Conservation (phyloP, 2,797 vertebrate genomes). For the Phoeniculus purpureus region DNA sequence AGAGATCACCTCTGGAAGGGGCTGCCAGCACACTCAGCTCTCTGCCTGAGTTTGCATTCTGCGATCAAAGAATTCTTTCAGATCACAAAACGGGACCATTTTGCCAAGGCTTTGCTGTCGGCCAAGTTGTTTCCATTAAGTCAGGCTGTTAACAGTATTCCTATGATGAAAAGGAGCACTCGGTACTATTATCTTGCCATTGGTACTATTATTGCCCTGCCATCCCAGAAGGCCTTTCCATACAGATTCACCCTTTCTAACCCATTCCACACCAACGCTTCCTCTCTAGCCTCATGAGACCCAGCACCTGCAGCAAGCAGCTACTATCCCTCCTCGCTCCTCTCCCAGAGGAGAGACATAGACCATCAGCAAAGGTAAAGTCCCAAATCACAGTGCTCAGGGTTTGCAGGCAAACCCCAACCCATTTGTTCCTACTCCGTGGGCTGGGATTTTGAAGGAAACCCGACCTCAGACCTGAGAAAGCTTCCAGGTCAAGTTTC, state of each 20-base stretch:
- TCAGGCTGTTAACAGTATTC: neutral
- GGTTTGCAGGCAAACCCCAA: neutral
- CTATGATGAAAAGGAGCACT: neutral
- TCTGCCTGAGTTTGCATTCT: accelerated
- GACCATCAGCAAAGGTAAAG: neutral
- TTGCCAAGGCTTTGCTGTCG: neutral
- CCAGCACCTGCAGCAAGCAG: neutral
- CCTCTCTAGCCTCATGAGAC: neutral
- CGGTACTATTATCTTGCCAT: neutral
- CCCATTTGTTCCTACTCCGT: neutral
- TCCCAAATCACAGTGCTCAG: accelerated
- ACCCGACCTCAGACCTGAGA: slow-evolving; percentile 3
- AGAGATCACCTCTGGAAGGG: neutral
- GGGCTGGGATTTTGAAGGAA: slow-evolving; percentile 31
- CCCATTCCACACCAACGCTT: accelerated
- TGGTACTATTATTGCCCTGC: neutral
- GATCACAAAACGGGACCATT: neutral
- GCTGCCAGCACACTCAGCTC: neutral
- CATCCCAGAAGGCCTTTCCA: neutral
- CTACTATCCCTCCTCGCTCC: neutral
- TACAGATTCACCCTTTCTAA: neutral
- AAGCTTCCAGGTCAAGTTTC: slow-evolving; percentile 56
- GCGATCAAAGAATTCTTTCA: neutral
- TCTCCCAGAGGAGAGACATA: neutral
- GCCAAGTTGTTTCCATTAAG: neutral